Conservation (phyloP, 1,140 invertebrate species). For the Diachasma alloeum region DNA sequence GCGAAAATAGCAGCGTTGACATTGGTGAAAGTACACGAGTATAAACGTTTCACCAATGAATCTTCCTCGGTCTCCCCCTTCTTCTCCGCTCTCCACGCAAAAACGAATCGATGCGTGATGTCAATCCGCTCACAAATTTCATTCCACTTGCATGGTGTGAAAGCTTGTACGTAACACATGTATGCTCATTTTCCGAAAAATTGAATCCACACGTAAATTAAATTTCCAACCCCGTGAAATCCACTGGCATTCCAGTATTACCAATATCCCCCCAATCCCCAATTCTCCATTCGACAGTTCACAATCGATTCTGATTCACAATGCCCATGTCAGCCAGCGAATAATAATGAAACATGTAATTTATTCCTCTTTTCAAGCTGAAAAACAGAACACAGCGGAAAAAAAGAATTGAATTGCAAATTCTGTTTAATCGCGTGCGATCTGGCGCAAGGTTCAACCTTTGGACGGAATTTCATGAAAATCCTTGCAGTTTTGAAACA, state of each 20-base stretch:
- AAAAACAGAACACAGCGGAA: background rate
- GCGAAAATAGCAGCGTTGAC: constrained; percentile 15
- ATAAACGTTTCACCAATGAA: constrained; percentile 13
- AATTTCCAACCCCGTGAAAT: constrained; percentile 8
- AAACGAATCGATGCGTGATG: constrained; percentile 20
- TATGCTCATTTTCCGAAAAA: constrained; percentile 19
- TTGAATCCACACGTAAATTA: constrained; percentile 21
- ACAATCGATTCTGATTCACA: constrained; percentile 13
- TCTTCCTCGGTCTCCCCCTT: constrained; percentile 8
- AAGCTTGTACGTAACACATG: background rate
- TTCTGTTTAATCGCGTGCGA: background rate
- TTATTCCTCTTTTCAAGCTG: background rate
- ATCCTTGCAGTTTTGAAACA: background rate
- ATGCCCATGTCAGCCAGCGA: background rate
- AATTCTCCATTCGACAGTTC: background rate
- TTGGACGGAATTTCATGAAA: background rate
- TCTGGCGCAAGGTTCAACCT: background rate
- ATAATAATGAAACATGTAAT: background rate
- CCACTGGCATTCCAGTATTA: background rate
- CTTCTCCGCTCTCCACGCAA: background rate
- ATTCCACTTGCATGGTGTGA: background rate
- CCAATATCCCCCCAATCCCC: background rate
- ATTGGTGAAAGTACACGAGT: constrained; percentile 5
- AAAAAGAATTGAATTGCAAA: background rate
- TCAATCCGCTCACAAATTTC: background rate